phyloP scores from a whole-genome alignment of 2,797 vertebrate species.

The Molossus molossus region DNA sequence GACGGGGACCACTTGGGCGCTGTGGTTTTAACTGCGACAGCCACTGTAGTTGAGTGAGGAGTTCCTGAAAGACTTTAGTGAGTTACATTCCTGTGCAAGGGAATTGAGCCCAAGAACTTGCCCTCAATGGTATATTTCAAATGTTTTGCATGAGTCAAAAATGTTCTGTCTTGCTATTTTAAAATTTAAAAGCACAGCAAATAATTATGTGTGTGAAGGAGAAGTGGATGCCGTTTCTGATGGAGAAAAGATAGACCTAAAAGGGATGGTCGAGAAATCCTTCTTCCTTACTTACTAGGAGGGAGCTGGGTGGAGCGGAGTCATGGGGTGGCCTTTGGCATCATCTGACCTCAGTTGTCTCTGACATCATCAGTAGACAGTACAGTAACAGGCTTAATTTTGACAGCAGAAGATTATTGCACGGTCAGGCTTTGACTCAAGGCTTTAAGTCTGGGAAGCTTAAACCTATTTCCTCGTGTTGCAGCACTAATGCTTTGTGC shows the following conservation, averaged over 20 bases:
- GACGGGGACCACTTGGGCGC: neutral
- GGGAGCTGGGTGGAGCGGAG: neutral
- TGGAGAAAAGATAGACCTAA: neutral
- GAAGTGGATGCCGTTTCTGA: neutral
- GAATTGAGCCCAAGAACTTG: neutral
- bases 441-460: conserved; percentile 19
- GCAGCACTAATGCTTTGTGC: conserved; percentile 30
- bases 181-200: conserved; percentile 59
- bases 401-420: conserved; percentile 58
- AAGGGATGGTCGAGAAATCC: neutral
- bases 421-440: neutral
- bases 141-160: neutral
- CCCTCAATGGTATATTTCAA: neutral
- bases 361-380: neutral
- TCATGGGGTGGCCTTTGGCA: neutral
- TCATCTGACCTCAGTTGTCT: neutral
- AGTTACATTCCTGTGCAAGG: neutral
- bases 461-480: neutral
- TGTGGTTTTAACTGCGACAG: neutral
- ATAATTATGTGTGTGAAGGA: neutral
- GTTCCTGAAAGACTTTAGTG: neutral
- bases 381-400: conserved; percentile 47
- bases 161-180: conserved; percentile 39
- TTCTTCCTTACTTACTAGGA: neutral
- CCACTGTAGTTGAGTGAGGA: neutral